A percentile compares a stretch with the other conserved stretches of the same genome.
phyloP scores from a whole-genome alignment of 2,888 invertebrate genomes.

The Trisateles emortualis region DNA sequence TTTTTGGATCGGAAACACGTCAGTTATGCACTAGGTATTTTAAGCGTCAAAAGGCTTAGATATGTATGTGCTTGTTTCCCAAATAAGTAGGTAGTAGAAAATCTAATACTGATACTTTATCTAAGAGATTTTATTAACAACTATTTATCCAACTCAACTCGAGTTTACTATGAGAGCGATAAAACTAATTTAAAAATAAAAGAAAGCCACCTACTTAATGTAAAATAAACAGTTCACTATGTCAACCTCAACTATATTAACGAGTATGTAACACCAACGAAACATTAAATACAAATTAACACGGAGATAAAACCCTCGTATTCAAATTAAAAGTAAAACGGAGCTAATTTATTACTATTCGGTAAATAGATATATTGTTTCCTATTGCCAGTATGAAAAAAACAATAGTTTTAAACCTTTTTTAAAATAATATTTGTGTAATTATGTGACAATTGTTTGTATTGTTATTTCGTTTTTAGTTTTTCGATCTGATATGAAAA shows the following conservation, averaged over 20 bases:
- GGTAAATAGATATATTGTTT: conserved; percentile 34
- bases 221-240: conserved; percentile 5
- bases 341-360: conserved; percentile 38
- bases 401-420: conserved; percentile 23
- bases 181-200: conserved; percentile 4
- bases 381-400: conserved; percentile 7
- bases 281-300: conserved; percentile 27
- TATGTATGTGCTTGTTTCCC: no score
- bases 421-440: conserved; percentile 20
- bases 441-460: conserved; percentile 42
- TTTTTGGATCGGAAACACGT: no score
- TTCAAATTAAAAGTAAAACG: conserved; percentile 21
- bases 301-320: conserved; percentile 33
- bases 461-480: conserved; percentile 28
- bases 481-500: conserved; percentile 18
- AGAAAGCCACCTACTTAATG: not conserved
- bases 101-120: no score
- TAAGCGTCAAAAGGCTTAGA: no score
- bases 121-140: no score
- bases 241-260: not conserved
- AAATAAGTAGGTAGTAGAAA: no score
- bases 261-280: conserved; percentile 9
- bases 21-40: no score
- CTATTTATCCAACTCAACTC: not conserved
- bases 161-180: not conserved